Conservation (phyloP, 2,888 invertebrate genomes). For the Catotricha subobsoleta region DNA sequence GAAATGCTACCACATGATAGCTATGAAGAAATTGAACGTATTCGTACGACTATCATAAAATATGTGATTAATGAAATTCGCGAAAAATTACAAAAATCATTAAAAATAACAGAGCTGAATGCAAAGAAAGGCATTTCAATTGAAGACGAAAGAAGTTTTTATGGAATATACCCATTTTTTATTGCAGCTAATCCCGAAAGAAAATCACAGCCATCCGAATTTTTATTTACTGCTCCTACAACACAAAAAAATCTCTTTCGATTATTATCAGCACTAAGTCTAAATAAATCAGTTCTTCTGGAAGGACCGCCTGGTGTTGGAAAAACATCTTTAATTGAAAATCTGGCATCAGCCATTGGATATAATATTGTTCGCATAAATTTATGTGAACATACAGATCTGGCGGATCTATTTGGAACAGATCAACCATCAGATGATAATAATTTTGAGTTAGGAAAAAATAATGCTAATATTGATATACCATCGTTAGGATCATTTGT, state of each 20-base stretch:
- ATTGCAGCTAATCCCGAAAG: slow-evolving; percentile 18
- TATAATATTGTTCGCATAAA: slow-evolving; percentile 82
- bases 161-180: slow-evolving; percentile 66
- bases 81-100: slow-evolving; percentile 26
- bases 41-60: slow-evolving; percentile 26
- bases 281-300: slow-evolving; percentile 80
- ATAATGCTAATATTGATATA: slow-evolving; percentile 6
- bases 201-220: slow-evolving; percentile 24
- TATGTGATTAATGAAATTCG: slow-evolving; percentile 39
- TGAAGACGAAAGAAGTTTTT: slow-evolving; percentile 21
- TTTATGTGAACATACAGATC: slow-evolving; percentile 97
- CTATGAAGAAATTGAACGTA: slow-evolving; percentile 31
- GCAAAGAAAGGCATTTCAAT: slow-evolving; percentile 23
- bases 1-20: slow-evolving; percentile 62
- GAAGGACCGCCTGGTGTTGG: slow-evolving; percentile 98
- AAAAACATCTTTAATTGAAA: slow-evolving; percentile 87
- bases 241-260: slow-evolving; percentile 67
- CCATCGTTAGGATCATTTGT: slow-evolving; percentile 62
- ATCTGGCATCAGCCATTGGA: slow-evolving; percentile 69
- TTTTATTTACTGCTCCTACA: slow-evolving; percentile 60
- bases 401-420: slow-evolving; percentile 93
- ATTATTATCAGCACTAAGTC: slow-evolving; percentile 70
- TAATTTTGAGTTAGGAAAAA: slow-evolving; percentile 5
- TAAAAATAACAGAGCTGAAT: slow-evolving; percentile 23
- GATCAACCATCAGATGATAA: slow-evolving; percentile 89